Evolutionary conservation across 2,888 invertebrate genomes (phyloP), one percentile per base, ranked within the genome.

Genomic region (Leptopilina drosophilae): DNA sequence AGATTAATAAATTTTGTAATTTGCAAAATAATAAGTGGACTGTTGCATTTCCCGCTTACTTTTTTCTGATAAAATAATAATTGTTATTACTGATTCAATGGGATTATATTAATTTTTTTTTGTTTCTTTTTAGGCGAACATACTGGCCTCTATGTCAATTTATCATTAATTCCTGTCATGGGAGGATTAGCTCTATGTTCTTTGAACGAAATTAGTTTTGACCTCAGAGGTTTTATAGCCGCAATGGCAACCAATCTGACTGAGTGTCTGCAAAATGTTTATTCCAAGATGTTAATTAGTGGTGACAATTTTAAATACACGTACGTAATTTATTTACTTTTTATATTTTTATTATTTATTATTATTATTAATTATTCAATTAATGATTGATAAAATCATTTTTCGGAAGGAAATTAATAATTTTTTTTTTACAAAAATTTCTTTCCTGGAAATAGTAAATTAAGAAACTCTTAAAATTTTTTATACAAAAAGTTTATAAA

Each of bases 251-350:
- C 96, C n/a, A 96, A 96, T 91, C 91, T 96, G 77, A 95, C 95
- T 20, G 96, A 96, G 92, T 96, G 96, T 92, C 92, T 96, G 88
- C 96, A 96, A 90, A 96, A 96, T 92, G 96, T 96, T 73, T 95
- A 95, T 91, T 96, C 95, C 2, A 96, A 96, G 92, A 94, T 95
- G 94, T 92, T 96, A 69, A 95, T 96, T 82, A 95, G 95, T 89
- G 95, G 95, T 75, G 95, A 95, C 88, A 94, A 94, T 88, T 95
- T 95, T 88, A 95, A 94, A 91, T 95, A 95, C 87, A 95, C 95
- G 95, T 96, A 93, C 94, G 94, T 94, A 77, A 80, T 64, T 73
- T 14, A 12, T 49, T 12, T n/a, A n/a, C n/a, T n/a, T n/a, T n/a
- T n/a, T n/a, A n/a, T n/a, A n/a, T n/a, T n/a, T n/a, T n/a, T n/a